phyloP scores from a whole-genome alignment of 2,113 vertebrate genomes.

The Perca schrenkii region DNA sequence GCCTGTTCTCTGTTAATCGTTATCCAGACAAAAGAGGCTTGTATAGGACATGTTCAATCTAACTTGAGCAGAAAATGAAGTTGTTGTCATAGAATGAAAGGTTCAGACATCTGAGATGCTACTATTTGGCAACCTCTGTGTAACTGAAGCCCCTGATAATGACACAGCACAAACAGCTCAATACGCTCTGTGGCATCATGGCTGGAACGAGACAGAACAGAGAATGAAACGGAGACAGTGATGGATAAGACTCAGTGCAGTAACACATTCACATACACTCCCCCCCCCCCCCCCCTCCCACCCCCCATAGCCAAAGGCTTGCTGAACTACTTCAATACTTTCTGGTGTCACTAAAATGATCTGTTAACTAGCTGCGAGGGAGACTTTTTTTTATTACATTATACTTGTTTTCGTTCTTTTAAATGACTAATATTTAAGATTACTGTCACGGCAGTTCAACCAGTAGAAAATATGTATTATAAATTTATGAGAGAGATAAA shows the following conservation, averaged over 20 bases:
- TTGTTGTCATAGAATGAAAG: background rate
- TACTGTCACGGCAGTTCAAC: background rate
- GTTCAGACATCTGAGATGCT: constrained; percentile 11
- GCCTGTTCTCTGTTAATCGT: background rate
- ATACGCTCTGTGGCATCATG: background rate
- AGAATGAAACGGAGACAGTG: background rate
- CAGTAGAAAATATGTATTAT: background rate
- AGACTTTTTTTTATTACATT: background rate
- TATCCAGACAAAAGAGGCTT: background rate
- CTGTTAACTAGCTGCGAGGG: background rate
- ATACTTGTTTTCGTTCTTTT: background rate
- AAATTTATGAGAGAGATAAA: background rate
- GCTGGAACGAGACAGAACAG: background rate
- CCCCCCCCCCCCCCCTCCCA: too few species aligned
- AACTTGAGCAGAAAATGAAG: background rate
- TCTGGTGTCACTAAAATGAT: background rate
- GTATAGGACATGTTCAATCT: background rate
- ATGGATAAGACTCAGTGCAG: background rate
- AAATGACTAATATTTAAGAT: too few species aligned
- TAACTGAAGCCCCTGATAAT: background rate
- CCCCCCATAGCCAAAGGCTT: too few species aligned
- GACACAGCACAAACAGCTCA: constrained; percentile 35
- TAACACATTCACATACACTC: background rate
- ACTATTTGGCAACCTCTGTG: background rate
- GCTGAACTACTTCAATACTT: too few species aligned